phyloP scores from a whole-genome alignment of 1,140 invertebrate species.

The Tribolium madens region DNA sequence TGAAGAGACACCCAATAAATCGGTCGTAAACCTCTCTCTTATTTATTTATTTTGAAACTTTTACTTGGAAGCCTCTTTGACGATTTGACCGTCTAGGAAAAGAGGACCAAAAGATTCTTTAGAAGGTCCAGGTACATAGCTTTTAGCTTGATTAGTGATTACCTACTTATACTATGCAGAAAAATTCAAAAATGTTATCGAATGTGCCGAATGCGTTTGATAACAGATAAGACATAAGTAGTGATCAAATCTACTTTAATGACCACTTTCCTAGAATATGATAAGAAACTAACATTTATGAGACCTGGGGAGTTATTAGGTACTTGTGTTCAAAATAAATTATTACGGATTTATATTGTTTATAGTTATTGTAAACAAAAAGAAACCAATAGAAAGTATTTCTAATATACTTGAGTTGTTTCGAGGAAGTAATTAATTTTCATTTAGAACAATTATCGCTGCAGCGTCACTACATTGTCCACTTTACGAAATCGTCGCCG shows the following conservation, averaged over 20 bases:
- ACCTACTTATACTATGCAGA: too few species aligned
- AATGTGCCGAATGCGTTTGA: neutral
- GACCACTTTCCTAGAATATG: neutral
- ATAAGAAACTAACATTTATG: neutral
- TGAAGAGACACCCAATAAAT: constrained; percentile 8
- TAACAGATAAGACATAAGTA: neutral
- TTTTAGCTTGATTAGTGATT: too few species aligned
- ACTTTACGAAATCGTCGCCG: neutral
- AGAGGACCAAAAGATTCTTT: neutral
- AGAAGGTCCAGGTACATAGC: too few species aligned
- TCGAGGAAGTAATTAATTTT: neutral
- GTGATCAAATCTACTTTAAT: neutral
- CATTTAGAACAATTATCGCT: neutral
- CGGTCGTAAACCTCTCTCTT: constrained; percentile 21
- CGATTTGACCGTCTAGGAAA: neutral
- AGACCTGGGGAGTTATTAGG: neutral
- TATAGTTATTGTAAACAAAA: neutral
- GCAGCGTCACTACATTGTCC: neutral
- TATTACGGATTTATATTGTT: neutral
- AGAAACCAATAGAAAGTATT: neutral
- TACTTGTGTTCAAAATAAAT: neutral
- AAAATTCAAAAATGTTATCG: neutral
- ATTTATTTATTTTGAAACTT: constrained; percentile 6
- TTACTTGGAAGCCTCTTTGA: neutral
- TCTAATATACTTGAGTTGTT: neutral